Evolutionary conservation across 2,797 vertebrate species (phyloP).

Genomic region (Sciaenops ocellatus): DNA sequence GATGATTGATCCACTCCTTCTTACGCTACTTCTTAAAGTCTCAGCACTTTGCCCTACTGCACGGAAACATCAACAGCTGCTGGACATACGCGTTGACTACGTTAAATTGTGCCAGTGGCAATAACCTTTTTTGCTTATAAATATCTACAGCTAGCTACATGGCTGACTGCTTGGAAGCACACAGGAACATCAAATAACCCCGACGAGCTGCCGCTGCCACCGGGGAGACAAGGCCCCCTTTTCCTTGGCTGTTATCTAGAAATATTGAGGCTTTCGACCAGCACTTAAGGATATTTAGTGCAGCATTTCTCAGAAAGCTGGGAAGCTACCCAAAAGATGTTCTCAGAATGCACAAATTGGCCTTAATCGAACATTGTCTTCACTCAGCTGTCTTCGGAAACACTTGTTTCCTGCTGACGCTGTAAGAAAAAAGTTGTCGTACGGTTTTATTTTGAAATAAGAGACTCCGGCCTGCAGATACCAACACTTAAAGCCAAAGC

Average conservation of each 20-base stretch:
- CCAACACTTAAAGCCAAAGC: neutral
- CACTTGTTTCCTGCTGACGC: conserved; percentile 65
- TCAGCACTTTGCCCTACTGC: conserved; percentile 48
- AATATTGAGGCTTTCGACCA: conserved; percentile 60
- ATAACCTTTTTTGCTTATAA: conserved; percentile 55
- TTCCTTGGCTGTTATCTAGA: conserved; percentile 56
- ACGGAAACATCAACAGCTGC: conserved; percentile 36
- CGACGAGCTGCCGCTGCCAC: conserved; percentile 16
- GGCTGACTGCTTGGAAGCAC: conserved; percentile 45
- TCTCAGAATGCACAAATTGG: conserved; percentile 66
- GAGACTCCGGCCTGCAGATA: neutral
- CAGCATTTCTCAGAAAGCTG: conserved; percentile 66
- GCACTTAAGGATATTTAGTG: conserved; percentile 72
- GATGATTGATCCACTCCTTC: conserved; percentile 64
- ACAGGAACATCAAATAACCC: conserved; percentile 47
- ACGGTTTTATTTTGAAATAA: conserved; percentile 44
- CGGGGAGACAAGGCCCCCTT: conserved; percentile 10
- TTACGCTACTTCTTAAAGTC: conserved; percentile 37
- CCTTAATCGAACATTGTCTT: conserved; percentile 64
- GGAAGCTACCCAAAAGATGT: conserved; percentile 64
- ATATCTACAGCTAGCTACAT: conserved; percentile 55
- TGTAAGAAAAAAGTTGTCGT: conserved; percentile 13
- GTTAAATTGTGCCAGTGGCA: conserved; percentile 36
- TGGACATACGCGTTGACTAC: conserved; percentile 44
- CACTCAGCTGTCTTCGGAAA: conserved; percentile 54